Conservation (phyloP, 2,113 vertebrate genomes). For the Cebidichthys violaceus region DNA sequence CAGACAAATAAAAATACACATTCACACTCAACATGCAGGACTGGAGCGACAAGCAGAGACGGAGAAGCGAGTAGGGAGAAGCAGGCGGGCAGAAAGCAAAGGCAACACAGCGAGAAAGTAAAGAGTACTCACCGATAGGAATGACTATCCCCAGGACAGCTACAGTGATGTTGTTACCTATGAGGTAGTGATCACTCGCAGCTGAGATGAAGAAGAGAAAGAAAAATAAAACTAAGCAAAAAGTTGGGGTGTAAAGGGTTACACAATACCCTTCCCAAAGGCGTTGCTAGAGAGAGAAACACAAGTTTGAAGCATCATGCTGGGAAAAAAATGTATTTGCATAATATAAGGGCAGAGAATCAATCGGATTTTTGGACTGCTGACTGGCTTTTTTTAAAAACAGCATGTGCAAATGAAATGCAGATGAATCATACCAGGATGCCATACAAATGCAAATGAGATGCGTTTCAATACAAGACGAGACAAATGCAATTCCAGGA, state of each 20-base stretch:
- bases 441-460: constrained; percentile 53
- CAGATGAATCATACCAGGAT: constrained; percentile 24
- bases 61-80: constrained; percentile 66
- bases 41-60: constrained; percentile 44
- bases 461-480: constrained; percentile 43
- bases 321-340: constrained; percentile 32
- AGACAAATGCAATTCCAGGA: constrained; percentile 34
- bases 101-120: constrained; percentile 41
- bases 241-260: too few species aligned
- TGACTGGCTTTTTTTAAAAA: neutral
- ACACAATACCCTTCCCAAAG: neutral
- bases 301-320: constrained; percentile 9
- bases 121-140: constrained; percentile 90
- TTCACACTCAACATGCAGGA: constrained; percentile 45
- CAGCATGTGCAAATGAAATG: constrained; percentile 54
- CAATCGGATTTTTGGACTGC: constrained; percentile 40
- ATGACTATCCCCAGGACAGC: constrained; percentile 94
- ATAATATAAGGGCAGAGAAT: constrained; percentile 39
- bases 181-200: constrained; percentile 87
- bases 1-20: neutral
- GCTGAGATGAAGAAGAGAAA: constrained; percentile 81
- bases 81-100: constrained; percentile 63
- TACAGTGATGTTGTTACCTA: constrained; percentile 93
- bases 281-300: constrained; percentile 3
- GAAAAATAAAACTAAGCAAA: constrained; percentile 31